Evolutionary conservation across 2,888 invertebrate species (phyloP).

Genomic region (Elgonia sp.): DNA sequence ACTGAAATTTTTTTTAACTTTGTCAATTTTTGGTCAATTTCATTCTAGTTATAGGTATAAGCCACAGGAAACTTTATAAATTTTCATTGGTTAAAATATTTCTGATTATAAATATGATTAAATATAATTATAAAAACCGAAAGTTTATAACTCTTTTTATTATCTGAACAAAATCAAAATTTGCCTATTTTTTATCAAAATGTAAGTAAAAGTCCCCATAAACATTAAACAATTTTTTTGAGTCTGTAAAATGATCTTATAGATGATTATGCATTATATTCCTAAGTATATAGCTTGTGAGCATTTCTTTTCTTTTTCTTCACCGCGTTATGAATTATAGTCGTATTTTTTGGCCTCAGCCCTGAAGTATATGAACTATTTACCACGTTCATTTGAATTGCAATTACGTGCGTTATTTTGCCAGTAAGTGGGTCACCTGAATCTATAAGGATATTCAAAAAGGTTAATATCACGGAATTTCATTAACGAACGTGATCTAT

Average conservation of each 20-base stretch:
- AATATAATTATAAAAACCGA: no score
- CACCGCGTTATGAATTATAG: background rate
- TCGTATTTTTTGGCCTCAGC: conserved; percentile 3
- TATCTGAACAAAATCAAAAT: no score
- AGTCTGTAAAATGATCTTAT: conserved; percentile 79
- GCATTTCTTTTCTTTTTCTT: conserved; percentile 37
- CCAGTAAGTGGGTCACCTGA: conserved; percentile 32
- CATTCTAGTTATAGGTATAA: no score
- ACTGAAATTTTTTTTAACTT: no score
- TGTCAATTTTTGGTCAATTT: no score
- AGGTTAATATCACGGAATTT: conserved; percentile 47
- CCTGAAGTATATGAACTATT: conserved; percentile 37
- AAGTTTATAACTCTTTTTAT: no score
- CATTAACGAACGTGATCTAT: conserved; percentile 63
- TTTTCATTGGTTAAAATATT: no score
- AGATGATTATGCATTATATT: conserved; percentile 80
- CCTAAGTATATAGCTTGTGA: conserved; percentile 72
- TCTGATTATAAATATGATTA: no score
- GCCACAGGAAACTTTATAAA: no score
- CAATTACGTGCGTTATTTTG: conserved; percentile 41
- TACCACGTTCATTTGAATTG: conserved; percentile 43
- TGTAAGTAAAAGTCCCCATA: no score
- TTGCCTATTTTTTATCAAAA: no score
- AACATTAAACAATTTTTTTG: no score
- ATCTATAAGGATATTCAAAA: conserved; percentile 5